Evolutionary conservation across 2,888 invertebrate species (phyloP).

Genomic region (Meiosimyza platycephala): DNA sequence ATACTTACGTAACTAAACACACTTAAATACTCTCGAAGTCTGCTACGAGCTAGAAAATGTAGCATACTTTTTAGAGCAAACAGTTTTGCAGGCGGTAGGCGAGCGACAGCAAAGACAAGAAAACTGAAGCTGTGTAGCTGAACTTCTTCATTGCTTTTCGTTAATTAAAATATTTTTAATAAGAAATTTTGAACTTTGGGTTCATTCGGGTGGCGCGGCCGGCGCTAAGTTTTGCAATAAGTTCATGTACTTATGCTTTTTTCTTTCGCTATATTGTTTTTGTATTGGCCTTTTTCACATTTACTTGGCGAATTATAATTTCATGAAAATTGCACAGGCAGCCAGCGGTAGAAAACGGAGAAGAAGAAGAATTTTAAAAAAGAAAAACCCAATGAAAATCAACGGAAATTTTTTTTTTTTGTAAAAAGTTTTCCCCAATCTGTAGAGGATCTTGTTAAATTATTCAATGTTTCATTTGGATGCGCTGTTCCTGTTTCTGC

Average conservation of each 20-base stretch:
- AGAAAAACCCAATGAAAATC: slow-evolving; percentile 28
- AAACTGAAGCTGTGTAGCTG: background rate
- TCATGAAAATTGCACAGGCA: slow-evolving; percentile 56
- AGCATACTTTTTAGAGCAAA: slow-evolving; percentile 11
- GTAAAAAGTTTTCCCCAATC: slow-evolving; percentile 37
- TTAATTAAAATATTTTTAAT: slow-evolving; percentile 64
- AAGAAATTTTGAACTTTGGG: slow-evolving; percentile 28
- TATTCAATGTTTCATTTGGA: slow-evolving; percentile 61
- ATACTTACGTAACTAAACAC: background rate
- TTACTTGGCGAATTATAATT: slow-evolving; percentile 63
- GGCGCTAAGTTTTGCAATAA: slow-evolving; percentile 45
- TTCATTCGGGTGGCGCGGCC: slow-evolving; percentile 39
- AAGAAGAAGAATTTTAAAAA: slow-evolving; percentile 43
- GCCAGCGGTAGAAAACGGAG: slow-evolving; percentile 40
- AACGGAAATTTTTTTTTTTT: slow-evolving; percentile 30
- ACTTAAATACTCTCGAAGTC: background rate
- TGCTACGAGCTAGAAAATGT: background rate
- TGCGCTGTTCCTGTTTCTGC: slow-evolving; percentile 34
- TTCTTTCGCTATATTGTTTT: background rate
- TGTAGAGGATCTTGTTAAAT: slow-evolving; percentile 53
- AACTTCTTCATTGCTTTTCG: slow-evolving; percentile 51
- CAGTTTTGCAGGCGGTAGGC: background rate
- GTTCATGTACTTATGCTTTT: too few species aligned
- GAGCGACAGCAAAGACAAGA: too few species aligned
- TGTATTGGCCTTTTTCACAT: slow-evolving; percentile 36